A percentile compares a stretch with the other conserved stretches of the same genome.
These are phyloP conservation scores for Andrena camellia DNA, from an alignment of 2,888 invertebrate genomes.

Conservation along the genomic window DNA sequence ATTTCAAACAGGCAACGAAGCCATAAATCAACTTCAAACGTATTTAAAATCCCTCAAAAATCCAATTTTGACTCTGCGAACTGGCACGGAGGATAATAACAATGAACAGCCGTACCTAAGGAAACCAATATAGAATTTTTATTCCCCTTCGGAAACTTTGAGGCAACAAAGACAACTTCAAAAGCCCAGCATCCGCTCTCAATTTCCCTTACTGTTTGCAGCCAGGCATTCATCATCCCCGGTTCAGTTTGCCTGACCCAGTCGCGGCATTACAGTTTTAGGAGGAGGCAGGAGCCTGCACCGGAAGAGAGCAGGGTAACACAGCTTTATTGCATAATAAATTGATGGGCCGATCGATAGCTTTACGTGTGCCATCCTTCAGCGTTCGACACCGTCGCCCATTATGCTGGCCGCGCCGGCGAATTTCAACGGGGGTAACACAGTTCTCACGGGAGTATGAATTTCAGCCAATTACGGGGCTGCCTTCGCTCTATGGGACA, in stretches of 20 bases:
- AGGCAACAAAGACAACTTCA: not conserved
- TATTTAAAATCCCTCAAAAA: no score
- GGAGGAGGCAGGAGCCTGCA: not conserved
- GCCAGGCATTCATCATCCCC: not conserved
- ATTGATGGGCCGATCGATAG: constrained; percentile 43
- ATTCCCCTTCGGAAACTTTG: no score
- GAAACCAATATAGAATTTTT: no score
- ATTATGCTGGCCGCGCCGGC: constrained; percentile 19
- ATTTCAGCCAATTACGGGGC: constrained; percentile 36
- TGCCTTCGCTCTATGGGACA: not conserved
- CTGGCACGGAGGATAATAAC: no score
- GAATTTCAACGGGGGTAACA: constrained; percentile 26
- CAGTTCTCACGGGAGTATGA: constrained; percentile 21
- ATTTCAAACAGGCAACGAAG: no score
- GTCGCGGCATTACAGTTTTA: not conserved
- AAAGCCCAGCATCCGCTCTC: not conserved
- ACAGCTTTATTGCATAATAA: constrained; percentile 37
- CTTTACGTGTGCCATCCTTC: constrained; percentile 23
- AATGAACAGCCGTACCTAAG: no score
- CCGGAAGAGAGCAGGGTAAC: constrained; percentile 27
- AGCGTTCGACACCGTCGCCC: constrained; percentile 30
- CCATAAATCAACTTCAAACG: no score
- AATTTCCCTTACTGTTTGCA: not conserved
- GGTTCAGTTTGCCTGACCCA: not conserved
- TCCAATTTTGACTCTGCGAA: no score